phyloP scores from a whole-genome alignment of 2,113 vertebrate genomes.

The Myiagra hebetior region DNA sequence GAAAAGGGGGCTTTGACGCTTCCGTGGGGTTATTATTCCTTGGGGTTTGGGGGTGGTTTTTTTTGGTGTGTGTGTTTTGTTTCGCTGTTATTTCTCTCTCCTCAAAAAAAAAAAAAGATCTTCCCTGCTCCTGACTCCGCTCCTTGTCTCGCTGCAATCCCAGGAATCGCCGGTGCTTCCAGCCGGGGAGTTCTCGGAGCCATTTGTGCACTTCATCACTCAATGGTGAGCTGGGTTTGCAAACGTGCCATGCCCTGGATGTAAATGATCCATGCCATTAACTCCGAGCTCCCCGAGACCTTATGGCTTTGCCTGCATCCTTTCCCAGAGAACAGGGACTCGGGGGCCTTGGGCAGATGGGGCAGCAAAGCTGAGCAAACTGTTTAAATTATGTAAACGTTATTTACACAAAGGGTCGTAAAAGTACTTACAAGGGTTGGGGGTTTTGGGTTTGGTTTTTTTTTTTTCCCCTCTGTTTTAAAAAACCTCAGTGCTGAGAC shows the following conservation, averaged over 20 bases:
- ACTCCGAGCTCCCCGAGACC: conserved; percentile 64
- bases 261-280: conserved; percentile 78
- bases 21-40: not conserved
- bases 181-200: conserved; percentile 92
- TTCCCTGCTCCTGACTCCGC: conserved; percentile 49
- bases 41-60: not conserved
- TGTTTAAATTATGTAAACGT: conserved; percentile 82
- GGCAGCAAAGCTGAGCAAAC: conserved; percentile 75
- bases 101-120: not conserved
- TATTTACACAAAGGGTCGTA: conserved; percentile 86
- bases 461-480: conserved; percentile 30
- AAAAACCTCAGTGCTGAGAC: conserved; percentile 46
- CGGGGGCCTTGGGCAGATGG: conserved; percentile 76
- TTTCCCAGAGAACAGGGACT: conserved; percentile 65
- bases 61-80: not conserved
- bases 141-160: conserved; percentile 26
- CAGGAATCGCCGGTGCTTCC: conserved; percentile 97
- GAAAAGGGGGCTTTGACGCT: not conserved
- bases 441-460: not conserved
- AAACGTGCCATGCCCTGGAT: conserved; percentile 69
- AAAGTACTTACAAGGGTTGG: conserved; percentile 35
- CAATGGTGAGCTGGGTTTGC: conserved; percentile 90
- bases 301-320: conserved; percentile 45
- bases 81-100: not conserved
- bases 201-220: conserved; percentile 97